phyloP scores from a whole-genome alignment of 2,888 invertebrate genomes.

The Xestoiulus laeticollis region DNA sequence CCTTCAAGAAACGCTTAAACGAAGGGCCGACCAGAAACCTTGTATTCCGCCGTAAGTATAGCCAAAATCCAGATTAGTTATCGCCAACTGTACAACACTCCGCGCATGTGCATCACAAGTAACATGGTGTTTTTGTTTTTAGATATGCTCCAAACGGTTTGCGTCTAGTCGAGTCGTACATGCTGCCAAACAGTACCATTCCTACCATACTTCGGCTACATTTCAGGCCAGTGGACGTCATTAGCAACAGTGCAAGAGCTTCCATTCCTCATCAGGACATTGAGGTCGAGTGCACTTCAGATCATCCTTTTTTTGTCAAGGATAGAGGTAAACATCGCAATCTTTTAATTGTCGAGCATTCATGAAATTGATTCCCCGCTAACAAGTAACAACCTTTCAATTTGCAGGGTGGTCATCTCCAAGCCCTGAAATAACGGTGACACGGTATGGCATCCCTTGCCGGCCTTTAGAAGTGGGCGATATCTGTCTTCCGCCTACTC shows the following conservation, averaged over 20 bases:
- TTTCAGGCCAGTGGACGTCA: constrained; percentile 26
- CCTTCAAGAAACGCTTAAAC: constrained; percentile 16
- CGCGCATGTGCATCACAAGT: too few species aligned
- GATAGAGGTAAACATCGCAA: constrained; percentile 61
- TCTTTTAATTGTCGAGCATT: neutral
- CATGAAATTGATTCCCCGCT: neutral
- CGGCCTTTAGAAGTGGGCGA: constrained; percentile 63
- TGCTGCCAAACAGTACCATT: constrained; percentile 10
- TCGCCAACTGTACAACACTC: neutral
- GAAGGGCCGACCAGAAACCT: constrained; percentile 14
- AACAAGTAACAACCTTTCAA: neutral
- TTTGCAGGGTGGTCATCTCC: constrained; percentile 65
- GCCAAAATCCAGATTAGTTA: neutral
- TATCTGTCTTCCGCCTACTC: constrained; percentile 63
- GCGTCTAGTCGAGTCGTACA: constrained; percentile 21
- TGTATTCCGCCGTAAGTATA: neutral
- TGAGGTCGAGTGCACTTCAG: constrained; percentile 60
- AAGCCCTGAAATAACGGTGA: constrained; percentile 63
- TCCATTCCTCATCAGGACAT: constrained; percentile 58
- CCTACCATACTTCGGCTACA: neutral
- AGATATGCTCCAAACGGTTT: constrained; percentile 51
- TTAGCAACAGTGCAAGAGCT: neutral
- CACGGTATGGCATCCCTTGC: constrained; percentile 65
- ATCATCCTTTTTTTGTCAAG: constrained; percentile 64
- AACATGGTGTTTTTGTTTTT: neutral